phyloP scores from a whole-genome alignment of 2,113 vertebrate species.

The Mohoua ochrocephala region DNA sequence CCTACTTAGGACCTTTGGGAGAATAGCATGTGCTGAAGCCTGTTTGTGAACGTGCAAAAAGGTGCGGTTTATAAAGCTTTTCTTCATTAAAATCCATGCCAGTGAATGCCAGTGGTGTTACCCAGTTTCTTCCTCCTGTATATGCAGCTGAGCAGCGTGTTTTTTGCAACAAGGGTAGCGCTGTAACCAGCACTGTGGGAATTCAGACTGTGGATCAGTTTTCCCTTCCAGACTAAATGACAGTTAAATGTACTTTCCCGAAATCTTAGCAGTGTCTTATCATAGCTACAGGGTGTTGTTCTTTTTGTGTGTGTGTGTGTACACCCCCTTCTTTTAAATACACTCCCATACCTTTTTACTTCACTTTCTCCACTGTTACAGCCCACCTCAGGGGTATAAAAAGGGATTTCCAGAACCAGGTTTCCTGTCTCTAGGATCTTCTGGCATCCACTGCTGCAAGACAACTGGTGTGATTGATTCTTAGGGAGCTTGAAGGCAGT shows the following conservation, averaged over 20 bases:
- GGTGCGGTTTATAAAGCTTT: neutral
- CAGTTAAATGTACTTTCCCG: slow-evolving; percentile 1
- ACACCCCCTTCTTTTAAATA: neutral
- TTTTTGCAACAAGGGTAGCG: neutral
- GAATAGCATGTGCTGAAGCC: neutral
- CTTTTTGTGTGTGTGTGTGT: neutral
- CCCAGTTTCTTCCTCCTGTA: neutral
- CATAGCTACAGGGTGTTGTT: neutral
- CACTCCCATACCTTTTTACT: neutral
- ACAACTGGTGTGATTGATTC: neutral
- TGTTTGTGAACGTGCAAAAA: neutral
- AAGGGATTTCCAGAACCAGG: neutral
- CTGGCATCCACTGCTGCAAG: neutral
- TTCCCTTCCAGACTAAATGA: slow-evolving; percentile 29
- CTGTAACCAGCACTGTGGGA: slow-evolving; percentile 8
- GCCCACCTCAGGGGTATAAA: neutral
- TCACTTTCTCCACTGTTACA: neutral
- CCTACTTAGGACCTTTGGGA: neutral
- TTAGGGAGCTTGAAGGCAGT: neutral
- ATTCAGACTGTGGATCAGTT: slow-evolving; percentile 15
- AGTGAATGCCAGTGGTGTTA: slow-evolving; percentile 3
- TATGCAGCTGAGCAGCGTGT: neutral
- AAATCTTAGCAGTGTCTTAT: neutral
- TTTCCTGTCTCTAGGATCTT: neutral
- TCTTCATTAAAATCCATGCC: neutral